phyloP scores from a whole-genome alignment of 2,888 invertebrate genomes.

The Cheilosia grossa region DNA sequence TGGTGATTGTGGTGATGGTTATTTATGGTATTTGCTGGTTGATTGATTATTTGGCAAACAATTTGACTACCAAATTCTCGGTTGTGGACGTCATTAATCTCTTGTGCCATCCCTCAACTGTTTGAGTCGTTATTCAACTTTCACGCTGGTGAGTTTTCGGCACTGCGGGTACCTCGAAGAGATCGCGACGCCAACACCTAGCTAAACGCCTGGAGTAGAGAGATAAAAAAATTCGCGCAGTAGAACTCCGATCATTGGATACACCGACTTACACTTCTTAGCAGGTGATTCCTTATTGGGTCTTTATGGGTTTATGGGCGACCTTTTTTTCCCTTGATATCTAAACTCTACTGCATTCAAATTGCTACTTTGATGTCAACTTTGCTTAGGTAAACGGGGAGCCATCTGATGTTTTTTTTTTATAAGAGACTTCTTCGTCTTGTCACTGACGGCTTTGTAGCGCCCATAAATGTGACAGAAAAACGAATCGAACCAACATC shows the following conservation, averaged over 20 bases:
- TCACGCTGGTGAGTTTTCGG: neutral
- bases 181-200: neutral
- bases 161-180: neutral
- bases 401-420: too few relatives aligned
- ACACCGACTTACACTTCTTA: neutral
- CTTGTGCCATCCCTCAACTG: neutral
- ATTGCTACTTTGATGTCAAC: too few relatives aligned
- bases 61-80: neutral
- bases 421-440: too few relatives aligned
- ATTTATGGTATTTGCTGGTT: slow-evolving; percentile 2
- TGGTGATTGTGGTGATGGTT: slow-evolving; percentile 10
- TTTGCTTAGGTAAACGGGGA: too few relatives aligned
- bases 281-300: neutral
- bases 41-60: slow-evolving; percentile 23
- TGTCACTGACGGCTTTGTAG: too few relatives aligned
- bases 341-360: too few relatives aligned
- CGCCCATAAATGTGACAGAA: too few relatives aligned
- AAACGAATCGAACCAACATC: too few relatives aligned
- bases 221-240: neutral
- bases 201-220: neutral
- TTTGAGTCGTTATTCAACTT: neutral
- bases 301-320: too few relatives aligned
- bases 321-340: too few relatives aligned
- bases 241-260: neutral
- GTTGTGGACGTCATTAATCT: neutral